Percentiles rank a stretch among this genome's conserved stretches.
Evolutionary conservation across 2,797 vertebrate species (phyloP).

Genomic region (Enteromius thamalakanensis): DNA sequence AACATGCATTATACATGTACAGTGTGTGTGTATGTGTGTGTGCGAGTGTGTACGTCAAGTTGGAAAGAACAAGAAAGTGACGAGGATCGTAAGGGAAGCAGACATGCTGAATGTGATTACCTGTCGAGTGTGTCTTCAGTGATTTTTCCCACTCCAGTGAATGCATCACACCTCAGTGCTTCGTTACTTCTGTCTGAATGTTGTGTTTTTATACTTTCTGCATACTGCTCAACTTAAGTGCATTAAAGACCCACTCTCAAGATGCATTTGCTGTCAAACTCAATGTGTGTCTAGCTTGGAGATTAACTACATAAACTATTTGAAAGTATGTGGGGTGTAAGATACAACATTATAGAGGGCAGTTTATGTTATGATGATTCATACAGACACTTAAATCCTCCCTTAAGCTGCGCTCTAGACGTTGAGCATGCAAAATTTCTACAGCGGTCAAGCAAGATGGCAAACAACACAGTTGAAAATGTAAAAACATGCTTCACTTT

Average conservation of each 20-base stretch:
- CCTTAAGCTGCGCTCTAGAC: not conserved
- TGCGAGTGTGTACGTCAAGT: constrained; percentile 17
- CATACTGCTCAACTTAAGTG: constrained; percentile 30
- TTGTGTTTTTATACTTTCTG: constrained; percentile 27
- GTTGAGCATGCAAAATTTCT: not conserved
- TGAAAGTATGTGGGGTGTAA: not conserved
- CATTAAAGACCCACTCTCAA: constrained; percentile 2
- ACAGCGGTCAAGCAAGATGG: not conserved
- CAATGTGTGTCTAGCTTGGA: constrained; percentile 10
- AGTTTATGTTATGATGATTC: not conserved
- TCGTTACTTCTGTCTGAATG: constrained; percentile 28
- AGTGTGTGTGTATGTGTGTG: constrained; percentile 25
- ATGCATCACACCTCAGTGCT: constrained; percentile 13
- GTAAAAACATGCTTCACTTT: not conserved
- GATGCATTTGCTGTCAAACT: constrained; percentile 4
- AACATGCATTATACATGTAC: constrained; percentile 79
- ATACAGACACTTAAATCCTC: not conserved
- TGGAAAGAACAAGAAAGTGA: constrained; percentile 42
- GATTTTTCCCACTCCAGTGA: constrained; percentile 42
- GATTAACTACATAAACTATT: constrained; percentile 27
- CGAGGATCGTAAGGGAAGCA: constrained; percentile 58
- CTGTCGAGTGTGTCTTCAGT: constrained; percentile 49
- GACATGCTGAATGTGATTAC: constrained; percentile 51
- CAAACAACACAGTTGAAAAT: not conserved
- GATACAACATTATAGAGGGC: not conserved